A percentile compares a stretch with the other conserved stretches of the same genome.
Conservation (phyloP, 2,888 invertebrate genomes). For the Omphaloscelis lunosa region DNA sequence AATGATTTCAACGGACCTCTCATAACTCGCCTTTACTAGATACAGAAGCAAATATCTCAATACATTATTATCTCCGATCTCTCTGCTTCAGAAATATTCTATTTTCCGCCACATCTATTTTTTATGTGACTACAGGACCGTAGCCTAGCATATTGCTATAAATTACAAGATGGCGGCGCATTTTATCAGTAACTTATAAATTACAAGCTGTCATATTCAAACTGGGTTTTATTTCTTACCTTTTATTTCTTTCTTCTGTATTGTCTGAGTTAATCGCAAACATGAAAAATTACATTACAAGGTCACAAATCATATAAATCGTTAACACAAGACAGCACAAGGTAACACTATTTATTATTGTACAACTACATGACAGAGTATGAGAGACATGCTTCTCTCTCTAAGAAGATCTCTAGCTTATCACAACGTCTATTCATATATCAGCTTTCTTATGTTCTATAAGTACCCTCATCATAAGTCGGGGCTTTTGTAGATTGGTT, state of each 20-base stretch:
- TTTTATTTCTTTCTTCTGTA: conserved; percentile 22
- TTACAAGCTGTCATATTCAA: conserved; percentile 23
- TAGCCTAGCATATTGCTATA: conserved; percentile 37
- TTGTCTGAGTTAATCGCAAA: not conserved
- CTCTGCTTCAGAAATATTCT: conserved; percentile 26
- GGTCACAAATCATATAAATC: conserved; percentile 10
- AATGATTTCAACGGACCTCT: not conserved
- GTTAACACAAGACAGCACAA: not conserved
- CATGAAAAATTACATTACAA: not conserved
- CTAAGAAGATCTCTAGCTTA: not conserved
- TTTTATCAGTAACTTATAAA: conserved; percentile 44
- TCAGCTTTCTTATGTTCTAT: not conserved
- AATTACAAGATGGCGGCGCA: conserved; percentile 16
- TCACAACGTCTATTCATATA: not conserved
- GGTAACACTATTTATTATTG: not conserved
- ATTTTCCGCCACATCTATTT: conserved; percentile 35
- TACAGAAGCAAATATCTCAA: conserved; percentile 28
- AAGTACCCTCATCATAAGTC: not conserved
- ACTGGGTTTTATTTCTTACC: conserved; percentile 24
- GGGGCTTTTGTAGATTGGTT: not conserved
- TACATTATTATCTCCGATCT: conserved; percentile 35
- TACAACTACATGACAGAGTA: not conserved
- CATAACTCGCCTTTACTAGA: not conserved
- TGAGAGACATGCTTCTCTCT: no score
- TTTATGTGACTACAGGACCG: conserved; percentile 27